Conservation (phyloP, 2,113 vertebrate species). For the Caracal caracal region DNA sequence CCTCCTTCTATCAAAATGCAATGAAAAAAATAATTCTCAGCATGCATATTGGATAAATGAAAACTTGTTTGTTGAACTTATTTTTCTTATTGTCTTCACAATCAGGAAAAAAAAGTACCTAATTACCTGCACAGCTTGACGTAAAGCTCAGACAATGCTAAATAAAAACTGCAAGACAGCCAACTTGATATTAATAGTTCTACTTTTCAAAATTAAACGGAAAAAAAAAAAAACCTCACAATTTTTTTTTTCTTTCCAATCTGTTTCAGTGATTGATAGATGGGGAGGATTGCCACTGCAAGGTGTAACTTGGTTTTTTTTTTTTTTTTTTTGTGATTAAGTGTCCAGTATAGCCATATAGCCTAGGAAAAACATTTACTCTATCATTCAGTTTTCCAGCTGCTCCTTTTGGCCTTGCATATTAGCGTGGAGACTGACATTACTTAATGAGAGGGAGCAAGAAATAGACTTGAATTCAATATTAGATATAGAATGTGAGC, state of each 20-base stretch:
- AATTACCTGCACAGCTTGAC: neutral
- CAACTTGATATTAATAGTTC: constrained; percentile 25
- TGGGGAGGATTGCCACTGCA: neutral
- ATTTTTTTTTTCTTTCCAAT: neutral
- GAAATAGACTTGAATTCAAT: neutral
- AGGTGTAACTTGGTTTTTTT: neutral
- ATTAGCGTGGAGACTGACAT: constrained; percentile 19
- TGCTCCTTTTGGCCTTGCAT: constrained; percentile 3
- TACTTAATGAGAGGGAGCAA: constrained; percentile 45
- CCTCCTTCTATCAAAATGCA: constrained; percentile 48
- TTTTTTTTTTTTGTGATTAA: constrained; percentile 29
- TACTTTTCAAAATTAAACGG: neutral
- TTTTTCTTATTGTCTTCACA: constrained; percentile 49
- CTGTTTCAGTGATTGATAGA: neutral
- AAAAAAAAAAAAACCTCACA: neutral
- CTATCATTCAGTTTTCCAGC: neutral
- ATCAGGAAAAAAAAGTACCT: neutral
- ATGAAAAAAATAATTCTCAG: constrained; percentile 54
- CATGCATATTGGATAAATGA: constrained; percentile 52
- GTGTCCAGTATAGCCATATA: neutral
- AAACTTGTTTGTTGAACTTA: constrained; percentile 58
- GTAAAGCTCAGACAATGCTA: constrained; percentile 9
- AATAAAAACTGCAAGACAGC: constrained; percentile 22
- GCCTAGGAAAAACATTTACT: neutral
- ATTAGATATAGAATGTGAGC: constrained; percentile 24